Base-by-base conservation (phyloP, 2,888 invertebrate species). In the Rhagonycha lutea region DNA sequence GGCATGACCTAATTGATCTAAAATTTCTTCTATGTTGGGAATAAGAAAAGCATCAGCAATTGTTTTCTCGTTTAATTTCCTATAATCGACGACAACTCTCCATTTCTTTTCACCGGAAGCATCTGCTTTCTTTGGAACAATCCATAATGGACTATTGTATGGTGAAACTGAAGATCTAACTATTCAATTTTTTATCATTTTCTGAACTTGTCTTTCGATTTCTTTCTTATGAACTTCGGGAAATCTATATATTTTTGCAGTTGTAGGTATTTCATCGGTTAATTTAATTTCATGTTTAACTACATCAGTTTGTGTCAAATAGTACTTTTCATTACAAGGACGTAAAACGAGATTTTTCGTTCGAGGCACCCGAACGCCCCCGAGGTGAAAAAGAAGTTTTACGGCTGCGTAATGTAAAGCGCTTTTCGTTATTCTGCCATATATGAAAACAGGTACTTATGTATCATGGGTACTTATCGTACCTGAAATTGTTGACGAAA, bases 61-160 rank as follows among this genome's bases (percentile, higher is more conserved):
- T 4, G 4, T 14, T 10, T 18, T 62, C 0, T 62, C 62, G 7
- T 18, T 62, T 7, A 18, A 2, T 8, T 62, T 62, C 3, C 14
- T n/a, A 14, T 62, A 62, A 9, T 62, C 62, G 4, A 62, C 14
- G 0, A 62, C 62, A 10, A 62, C 1, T 7, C 83, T 70, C 67
- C 73, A 81, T 28, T 77, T 73, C 8, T 79, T 79, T 60, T 76
- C 78, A 7, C 81, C 80, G 4, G 72, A 60, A 0, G 77, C 73
- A 72, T 85, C 80, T 1, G 29, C 80, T 75, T 84, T 84, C 76
- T 86, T 87, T 29, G 32, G 68, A 3, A 83, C 81, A 10, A 83
- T 72, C 80, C 80, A 81, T 3, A 82, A 24, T n/a, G 82, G 81
- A 8, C 79, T 76, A 70, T 78, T 80, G 74, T 80, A 83, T 8